phyloP scores from a whole-genome alignment of 2,888 invertebrate genomes.

The Pecten maximus region DNA sequence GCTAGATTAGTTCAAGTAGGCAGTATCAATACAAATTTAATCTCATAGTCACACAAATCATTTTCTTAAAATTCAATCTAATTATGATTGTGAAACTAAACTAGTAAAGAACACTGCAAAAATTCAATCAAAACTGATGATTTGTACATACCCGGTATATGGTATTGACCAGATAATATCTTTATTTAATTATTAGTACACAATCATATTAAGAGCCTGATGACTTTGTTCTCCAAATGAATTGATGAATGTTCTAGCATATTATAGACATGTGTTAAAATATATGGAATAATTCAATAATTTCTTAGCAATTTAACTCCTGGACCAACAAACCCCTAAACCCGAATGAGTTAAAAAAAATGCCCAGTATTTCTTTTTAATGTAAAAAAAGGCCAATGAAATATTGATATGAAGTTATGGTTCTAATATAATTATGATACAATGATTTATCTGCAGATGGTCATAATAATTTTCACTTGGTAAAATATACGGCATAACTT shows the following conservation, averaged over 20 bases:
- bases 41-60: neutral
- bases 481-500: no score
- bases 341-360: neutral
- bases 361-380: neutral
- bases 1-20: slow-evolving; percentile 17
- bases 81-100: neutral
- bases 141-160: neutral
- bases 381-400: neutral
- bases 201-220: no score
- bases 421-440: neutral
- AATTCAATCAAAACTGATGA: neutral
- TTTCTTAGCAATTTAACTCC: neutral
- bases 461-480: neutral
- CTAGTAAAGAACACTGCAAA: neutral
- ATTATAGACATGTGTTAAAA: neutral
- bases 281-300: neutral
- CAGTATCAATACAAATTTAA: neutral
- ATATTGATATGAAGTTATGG: neutral
- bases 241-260: neutral
- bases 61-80: neutral
- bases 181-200: no score
- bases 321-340: neutral
- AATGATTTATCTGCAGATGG: neutral
- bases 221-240: neutral
- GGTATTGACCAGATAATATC: neutral